Base-by-base conservation (phyloP, 2,888 invertebrate genomes). In the Gasteruption jaculator region DNA sequence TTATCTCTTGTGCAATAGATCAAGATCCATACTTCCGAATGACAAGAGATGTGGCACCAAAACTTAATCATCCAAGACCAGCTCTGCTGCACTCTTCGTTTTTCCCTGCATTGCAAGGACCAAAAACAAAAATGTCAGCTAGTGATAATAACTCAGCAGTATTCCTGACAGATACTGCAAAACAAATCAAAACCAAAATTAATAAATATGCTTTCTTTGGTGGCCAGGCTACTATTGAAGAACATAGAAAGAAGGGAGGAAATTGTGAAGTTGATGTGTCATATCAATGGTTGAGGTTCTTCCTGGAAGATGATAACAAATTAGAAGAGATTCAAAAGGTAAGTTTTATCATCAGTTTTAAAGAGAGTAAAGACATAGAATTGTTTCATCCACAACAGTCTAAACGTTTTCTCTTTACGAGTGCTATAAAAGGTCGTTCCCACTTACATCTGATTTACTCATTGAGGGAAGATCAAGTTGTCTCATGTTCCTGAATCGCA, bases 21-120 rank as follows among this genome's bases (percentile, higher is more conserved):
- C 99, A 99, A 79, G 99, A 99, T 75, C 99, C 99, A 0, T 99
- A 97, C 73, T 99, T 99, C 74, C 81, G 99, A 21, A 95, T 99
- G 96, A 88, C 94, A 0, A 80, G 99, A 39, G 99, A 99, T 74
- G 95, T 96, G n/a, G 93, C 96, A 0, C 93, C 96, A 0, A 80
- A 86, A 8, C 74, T 99, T n/a, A 87, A 91, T 56, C 78, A 82
- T 71, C 82, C 83, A 11, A 92, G 99, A 71, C 93, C 99, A 40
- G 81, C 95, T 4, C 72, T 92, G 29, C 66, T 91, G 20, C 93
- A 93, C 68, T 86, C 91, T 11, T 76, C 82, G 45, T 95, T 97
- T 66, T 86, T 94, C 51, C 95, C 94, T 0, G 91, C 95, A 0
- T 71, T 99, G 33, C 97, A 96, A 73, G 99, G 99, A 1, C 91